phyloP scores from a whole-genome alignment of 2,113 vertebrate genomes.

The Equus przewalskii region DNA sequence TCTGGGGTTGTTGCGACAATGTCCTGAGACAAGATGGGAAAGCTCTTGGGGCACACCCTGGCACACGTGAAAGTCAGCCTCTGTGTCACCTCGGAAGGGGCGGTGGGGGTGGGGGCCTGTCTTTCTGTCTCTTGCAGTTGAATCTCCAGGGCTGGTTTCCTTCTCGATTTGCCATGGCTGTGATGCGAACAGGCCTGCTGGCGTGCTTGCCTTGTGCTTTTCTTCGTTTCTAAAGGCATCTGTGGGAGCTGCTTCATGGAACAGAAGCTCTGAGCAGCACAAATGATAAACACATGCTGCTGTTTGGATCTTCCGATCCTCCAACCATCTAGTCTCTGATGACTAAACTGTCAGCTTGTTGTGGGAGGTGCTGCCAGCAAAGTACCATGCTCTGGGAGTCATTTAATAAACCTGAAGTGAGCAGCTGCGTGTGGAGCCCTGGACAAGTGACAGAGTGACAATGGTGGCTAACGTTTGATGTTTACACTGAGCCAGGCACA shows the following conservation, averaged over 20 bases:
- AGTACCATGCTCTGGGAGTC: not conserved
- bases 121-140: not conserved
- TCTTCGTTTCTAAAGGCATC: not conserved
- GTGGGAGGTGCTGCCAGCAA: conserved; percentile 8
- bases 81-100: not conserved
- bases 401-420: conserved; percentile 35
- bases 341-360: conserved; percentile 42
- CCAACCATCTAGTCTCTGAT: not conserved
- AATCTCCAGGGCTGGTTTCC: not conserved
- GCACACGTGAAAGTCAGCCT: not conserved
- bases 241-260: not conserved
- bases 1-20: not conserved
- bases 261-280: conserved; percentile 52
- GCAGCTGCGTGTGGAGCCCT: not conserved
- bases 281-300: conserved; percentile 66
- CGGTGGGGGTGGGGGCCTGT: fast-evolving
- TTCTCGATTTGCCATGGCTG: not conserved
- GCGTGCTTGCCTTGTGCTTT: not conserved
- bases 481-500: not conserved
- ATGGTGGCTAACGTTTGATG: not conserved
- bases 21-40: fast-evolving
- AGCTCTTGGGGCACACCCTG: no score
- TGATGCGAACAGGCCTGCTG: not conserved
- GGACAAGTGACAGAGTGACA: not conserved
- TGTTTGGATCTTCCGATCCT: not conserved